phyloP scores from a whole-genome alignment of 2,888 invertebrate species.

The Malthinus flaveolus region DNA sequence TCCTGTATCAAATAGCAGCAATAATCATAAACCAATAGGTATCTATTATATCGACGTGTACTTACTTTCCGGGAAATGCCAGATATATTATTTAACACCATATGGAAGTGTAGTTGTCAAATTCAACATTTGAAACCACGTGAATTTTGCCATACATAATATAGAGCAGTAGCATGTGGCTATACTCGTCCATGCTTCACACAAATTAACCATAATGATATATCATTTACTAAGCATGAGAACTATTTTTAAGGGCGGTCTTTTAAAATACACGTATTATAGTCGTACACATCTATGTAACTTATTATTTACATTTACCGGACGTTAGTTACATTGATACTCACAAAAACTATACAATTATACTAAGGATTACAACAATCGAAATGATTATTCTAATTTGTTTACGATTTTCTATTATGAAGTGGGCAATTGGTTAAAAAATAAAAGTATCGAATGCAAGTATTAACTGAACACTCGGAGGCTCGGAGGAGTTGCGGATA shows the following conservation, averaged over 20 bases:
- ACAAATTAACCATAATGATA: slow-evolving; percentile 18
- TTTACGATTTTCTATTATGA: too few species aligned
- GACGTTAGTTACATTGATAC: too few species aligned
- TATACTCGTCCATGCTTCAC: slow-evolving; percentile 11
- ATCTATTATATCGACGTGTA: slow-evolving; percentile 40
- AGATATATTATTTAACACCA: slow-evolving; percentile 34
- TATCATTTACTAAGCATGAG: slow-evolving; percentile 8
- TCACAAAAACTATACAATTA: too few species aligned
- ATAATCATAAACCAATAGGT: slow-evolving; percentile 44
- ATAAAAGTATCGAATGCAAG: too few species aligned
- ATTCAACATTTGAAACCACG: background rate
- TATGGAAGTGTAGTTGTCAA: slow-evolving; percentile 14
- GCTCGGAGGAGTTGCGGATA: too few species aligned
- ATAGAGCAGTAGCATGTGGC: slow-evolving; percentile 12
- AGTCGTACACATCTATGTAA: background rate
- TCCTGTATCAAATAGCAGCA: slow-evolving; percentile 43
- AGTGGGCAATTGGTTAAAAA: too few species aligned
- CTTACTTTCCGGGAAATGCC: slow-evolving; percentile 40
- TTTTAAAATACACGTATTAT: slow-evolving; percentile 11
- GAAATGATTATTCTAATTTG: too few species aligned
- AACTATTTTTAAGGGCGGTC: slow-evolving; percentile 11
- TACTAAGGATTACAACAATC: too few species aligned
- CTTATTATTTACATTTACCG: background rate
- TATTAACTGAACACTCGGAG: too few species aligned
- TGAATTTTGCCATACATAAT: background rate